Conservation (phyloP, 2,888 invertebrate species). For the Rhyacophila evoluta region DNA sequence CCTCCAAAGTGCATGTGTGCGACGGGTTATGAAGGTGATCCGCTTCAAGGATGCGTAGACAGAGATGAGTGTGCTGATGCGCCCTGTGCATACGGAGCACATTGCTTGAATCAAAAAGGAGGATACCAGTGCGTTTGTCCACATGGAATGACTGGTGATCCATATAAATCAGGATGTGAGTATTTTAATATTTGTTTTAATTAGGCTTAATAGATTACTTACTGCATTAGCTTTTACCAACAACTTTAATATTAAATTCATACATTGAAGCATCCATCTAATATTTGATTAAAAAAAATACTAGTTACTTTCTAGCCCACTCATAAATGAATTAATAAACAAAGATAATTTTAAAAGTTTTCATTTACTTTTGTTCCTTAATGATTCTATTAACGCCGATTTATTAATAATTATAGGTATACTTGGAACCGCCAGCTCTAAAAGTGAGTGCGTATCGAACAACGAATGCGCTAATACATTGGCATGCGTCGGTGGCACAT, state of each 20-base stretch:
- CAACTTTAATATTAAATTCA: no score
- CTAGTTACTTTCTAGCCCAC: no score
- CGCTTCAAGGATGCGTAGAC: conserved; percentile 85
- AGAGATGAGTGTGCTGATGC: conserved; percentile 87
- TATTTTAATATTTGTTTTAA: conserved; percentile 56
- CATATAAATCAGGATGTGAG: conserved; percentile 86
- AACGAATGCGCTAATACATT: conserved; percentile 85
- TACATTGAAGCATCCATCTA: no score
- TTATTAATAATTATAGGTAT: conserved; percentile 61
- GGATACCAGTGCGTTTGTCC: conserved; percentile 90
- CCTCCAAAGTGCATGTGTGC: conserved; percentile 92
- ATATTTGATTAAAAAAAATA: no score
- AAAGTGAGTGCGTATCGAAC: conserved; percentile 77
- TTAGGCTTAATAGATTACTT: no score
- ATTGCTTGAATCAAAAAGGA: conserved; percentile 88
- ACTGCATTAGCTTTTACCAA: no score
- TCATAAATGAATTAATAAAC: no score
- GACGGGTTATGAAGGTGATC: conserved; percentile 88
- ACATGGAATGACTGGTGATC: conserved; percentile 84
- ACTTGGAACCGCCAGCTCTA: conserved; percentile 62
- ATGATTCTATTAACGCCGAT: no score
- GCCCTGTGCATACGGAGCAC: conserved; percentile 90
- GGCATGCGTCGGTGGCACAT: conserved; percentile 82
- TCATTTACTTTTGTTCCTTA: no score
- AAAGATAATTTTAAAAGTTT: no score